Percentiles rank a stretch among this genome's conserved stretches.
Evolutionary conservation across 2,113 vertebrate species (phyloP).

Genomic region (Gobiocypris rarus): DNA sequence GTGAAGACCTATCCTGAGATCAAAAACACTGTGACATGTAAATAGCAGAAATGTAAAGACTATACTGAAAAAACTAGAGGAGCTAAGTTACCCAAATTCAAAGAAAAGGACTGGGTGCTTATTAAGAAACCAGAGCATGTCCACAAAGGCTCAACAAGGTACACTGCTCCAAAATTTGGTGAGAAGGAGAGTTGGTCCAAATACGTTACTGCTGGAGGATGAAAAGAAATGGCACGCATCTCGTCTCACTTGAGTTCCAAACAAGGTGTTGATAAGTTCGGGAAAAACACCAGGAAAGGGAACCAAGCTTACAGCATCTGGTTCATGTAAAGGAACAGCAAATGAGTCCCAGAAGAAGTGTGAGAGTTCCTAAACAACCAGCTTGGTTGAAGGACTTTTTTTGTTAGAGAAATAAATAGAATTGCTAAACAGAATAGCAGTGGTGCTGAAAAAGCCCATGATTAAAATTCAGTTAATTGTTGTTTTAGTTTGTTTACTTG

Average conservation of each 20-base stretch:
- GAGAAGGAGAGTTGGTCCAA: background rate
- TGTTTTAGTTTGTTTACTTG: too few species aligned
- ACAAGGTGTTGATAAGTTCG: background rate
- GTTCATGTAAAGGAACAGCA: too few species aligned
- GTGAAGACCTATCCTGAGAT: background rate
- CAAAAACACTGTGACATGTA: background rate
- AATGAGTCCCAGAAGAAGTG: too few species aligned
- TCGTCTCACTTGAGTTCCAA: background rate
- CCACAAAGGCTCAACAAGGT: background rate
- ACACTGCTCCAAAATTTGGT: background rate
- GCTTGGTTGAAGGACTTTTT: too few species aligned
- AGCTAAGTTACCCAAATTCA: background rate
- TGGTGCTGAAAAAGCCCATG: too few species aligned
- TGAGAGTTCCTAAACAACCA: too few species aligned
- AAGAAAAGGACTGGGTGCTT: background rate
- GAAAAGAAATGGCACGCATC: too few species aligned
- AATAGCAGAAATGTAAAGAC: background rate
- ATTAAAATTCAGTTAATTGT: background rate
- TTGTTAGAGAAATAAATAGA: too few species aligned
- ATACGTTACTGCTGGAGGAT: background rate
- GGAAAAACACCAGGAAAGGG: background rate
- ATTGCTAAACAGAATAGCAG: too few species aligned
- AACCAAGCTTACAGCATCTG: background rate
- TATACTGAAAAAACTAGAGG: background rate
- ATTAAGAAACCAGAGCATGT: constrained; percentile 7